These are phyloP conservation scores for Penaeus chinensis DNA, from an alignment of 1,140 invertebrate genomes.

Conservation along the genomic window DNA sequence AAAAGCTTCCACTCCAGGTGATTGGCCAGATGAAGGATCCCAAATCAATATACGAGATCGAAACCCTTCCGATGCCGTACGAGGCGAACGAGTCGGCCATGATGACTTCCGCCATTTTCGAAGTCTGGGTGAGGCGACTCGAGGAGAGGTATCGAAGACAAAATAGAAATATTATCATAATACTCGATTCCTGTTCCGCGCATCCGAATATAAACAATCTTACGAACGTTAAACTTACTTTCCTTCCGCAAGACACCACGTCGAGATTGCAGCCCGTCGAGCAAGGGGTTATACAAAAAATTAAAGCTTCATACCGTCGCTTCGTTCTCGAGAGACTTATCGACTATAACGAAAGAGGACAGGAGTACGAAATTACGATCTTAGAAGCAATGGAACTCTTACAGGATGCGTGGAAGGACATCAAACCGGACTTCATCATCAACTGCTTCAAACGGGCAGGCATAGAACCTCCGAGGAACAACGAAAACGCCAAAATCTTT, in stretches of 20 bases:
- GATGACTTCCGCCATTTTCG: constrained; percentile 35
- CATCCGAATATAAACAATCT: constrained; percentile 19
- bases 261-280: constrained; percentile 31
- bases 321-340: constrained; percentile 23
- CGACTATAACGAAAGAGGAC: constrained; percentile 3
- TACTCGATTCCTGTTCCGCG: constrained; percentile 28
- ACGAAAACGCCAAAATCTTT: no score
- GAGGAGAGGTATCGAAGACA: constrained; percentile 9
- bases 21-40: constrained; percentile 63
- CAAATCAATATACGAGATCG: background rate
- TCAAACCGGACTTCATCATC: constrained; percentile 16
- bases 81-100: constrained; percentile 40
- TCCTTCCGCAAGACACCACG: constrained; percentile 31
- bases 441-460: constrained; percentile 29
- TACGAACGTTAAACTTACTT: constrained; percentile 10
- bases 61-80: constrained; percentile 14
- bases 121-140: constrained; percentile 24
- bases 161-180: constrained; percentile 24
- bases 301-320: constrained; percentile 29
- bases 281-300: constrained; percentile 21
- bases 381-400: constrained; percentile 25
- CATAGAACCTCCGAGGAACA: background rate
- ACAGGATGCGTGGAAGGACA: constrained; percentile 21
- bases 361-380: constrained; percentile 25
- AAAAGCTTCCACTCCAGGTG: constrained; percentile 65